Percentiles rank a stretch among this genome's conserved stretches.
phyloP scores from a whole-genome alignment of 2,797 vertebrate species.

The Neopelma chrysocephalum region DNA sequence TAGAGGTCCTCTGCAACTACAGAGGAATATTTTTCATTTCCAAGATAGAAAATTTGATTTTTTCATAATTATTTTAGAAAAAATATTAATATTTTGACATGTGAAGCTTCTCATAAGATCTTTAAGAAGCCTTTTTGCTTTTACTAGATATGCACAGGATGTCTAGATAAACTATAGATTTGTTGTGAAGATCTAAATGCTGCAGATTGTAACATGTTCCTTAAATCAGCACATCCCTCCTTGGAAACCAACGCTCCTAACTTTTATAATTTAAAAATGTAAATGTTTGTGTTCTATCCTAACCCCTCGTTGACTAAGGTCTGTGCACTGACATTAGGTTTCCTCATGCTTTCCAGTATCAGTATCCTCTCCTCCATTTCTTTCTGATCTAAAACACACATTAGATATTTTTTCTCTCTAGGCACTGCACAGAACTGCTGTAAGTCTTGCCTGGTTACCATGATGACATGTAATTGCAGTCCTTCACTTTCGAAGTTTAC shows the following conservation, averaged over 20 bases:
- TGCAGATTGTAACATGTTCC: neutral
- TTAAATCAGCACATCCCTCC: neutral
- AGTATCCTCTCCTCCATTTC: neutral
- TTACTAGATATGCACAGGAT: neutral
- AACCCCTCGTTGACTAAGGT: neutral
- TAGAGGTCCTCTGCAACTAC: neutral
- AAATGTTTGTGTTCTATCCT: neutral
- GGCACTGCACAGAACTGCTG: neutral
- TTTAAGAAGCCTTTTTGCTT: neutral
- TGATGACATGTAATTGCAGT: neutral
- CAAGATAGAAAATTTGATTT: neutral
- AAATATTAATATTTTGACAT: neutral
- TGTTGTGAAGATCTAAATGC: neutral
- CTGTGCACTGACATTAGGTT: neutral
- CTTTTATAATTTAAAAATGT: neutral
- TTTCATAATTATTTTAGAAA: neutral
- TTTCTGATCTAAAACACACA: neutral
- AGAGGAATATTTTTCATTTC: neutral
- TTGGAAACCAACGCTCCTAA: neutral
- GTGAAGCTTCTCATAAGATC: neutral
- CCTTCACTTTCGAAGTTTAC: neutral
- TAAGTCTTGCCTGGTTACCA: neutral
- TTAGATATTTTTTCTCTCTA: neutral
- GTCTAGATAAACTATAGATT: neutral
- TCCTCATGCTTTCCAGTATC: neutral